Conservation (phyloP, 1,140 invertebrate species). For the Stegodyphus dumicola region DNA sequence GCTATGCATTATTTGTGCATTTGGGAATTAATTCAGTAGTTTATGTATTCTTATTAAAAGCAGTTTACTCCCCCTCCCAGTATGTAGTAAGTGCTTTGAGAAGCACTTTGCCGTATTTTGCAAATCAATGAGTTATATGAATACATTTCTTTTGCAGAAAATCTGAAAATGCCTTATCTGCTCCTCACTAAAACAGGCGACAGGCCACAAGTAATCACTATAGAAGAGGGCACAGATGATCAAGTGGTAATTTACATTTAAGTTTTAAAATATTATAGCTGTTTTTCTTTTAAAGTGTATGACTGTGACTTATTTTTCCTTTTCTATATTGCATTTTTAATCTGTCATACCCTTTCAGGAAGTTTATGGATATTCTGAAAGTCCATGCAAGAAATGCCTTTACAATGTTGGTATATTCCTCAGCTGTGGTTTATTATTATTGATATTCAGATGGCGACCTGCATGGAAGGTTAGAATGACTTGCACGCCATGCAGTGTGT, state of each 20-base stretch:
- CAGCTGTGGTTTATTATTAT: constrained; percentile 37
- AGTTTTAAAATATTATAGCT: neutral
- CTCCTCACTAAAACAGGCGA: constrained; percentile 46
- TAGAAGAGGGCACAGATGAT: constrained; percentile 58
- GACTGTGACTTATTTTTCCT: neutral
- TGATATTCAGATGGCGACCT: constrained; percentile 65
- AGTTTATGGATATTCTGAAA: constrained; percentile 43
- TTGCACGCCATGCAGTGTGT: constrained; percentile 63
- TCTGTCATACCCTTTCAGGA: constrained; percentile 22
- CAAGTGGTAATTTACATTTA: constrained; percentile 39
- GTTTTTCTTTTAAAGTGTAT: neutral
- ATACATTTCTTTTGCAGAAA: constrained; percentile 30
- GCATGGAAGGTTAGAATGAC: constrained; percentile 64
- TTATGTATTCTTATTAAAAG: too few species aligned
- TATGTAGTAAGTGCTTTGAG: too few species aligned
- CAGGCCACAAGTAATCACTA: constrained; percentile 29
- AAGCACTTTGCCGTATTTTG: too few species aligned
- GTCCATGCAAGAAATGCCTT: constrained; percentile 27
- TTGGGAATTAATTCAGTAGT: too few species aligned
- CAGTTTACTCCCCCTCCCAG: too few species aligned
- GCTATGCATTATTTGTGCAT: too few species aligned
- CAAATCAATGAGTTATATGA: too few species aligned
- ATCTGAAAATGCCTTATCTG: constrained; percentile 54
- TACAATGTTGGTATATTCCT: constrained; percentile 33
- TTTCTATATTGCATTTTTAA: neutral